Evolutionary conservation across 2,113 vertebrate species (phyloP).

Genomic region (Jacana jacana): DNA sequence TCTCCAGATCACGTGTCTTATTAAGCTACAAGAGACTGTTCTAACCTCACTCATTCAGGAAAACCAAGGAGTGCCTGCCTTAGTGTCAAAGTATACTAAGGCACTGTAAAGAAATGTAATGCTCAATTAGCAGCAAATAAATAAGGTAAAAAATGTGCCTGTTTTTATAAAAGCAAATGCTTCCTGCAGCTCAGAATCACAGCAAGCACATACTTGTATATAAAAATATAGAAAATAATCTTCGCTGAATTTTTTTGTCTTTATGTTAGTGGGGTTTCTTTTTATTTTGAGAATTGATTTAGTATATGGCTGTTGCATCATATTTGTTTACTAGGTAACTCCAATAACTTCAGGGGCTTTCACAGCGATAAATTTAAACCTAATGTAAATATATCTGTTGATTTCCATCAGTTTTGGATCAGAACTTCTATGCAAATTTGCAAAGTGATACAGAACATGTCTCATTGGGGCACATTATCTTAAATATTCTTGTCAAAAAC

Average conservation of each 20-base stretch:
- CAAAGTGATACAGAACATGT: not conserved
- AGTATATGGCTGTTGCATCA: not conserved
- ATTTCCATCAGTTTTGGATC: not conserved
- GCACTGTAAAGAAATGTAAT: not conserved
- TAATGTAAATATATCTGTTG: not conserved
- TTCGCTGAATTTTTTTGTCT: not conserved
- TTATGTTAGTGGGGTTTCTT: not conserved
- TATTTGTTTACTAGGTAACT: constrained; percentile 10
- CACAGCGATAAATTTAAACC: constrained; percentile 1
- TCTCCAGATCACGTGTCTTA: not conserved
- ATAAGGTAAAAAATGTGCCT: not conserved
- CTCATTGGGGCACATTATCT: constrained; percentile 26
- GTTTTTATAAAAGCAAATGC: not conserved
- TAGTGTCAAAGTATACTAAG: not conserved
- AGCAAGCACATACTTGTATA: not conserved
- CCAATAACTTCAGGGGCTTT: not conserved
- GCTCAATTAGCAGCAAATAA: not conserved
- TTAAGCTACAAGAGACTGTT: constrained; percentile 1
- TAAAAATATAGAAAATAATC: not conserved
- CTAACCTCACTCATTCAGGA: not conserved
- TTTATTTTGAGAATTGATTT: constrained; percentile 1
- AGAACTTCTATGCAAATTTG: constrained; percentile 1
- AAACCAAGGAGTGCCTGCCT: constrained; percentile 2
- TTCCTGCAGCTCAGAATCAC: not conserved
- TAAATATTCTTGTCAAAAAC: constrained; percentile 52